A percentile compares a stretch with the other conserved stretches of the same genome.
Conservation (phyloP, 2,888 invertebrate genomes). For the Smittia aterrima region DNA sequence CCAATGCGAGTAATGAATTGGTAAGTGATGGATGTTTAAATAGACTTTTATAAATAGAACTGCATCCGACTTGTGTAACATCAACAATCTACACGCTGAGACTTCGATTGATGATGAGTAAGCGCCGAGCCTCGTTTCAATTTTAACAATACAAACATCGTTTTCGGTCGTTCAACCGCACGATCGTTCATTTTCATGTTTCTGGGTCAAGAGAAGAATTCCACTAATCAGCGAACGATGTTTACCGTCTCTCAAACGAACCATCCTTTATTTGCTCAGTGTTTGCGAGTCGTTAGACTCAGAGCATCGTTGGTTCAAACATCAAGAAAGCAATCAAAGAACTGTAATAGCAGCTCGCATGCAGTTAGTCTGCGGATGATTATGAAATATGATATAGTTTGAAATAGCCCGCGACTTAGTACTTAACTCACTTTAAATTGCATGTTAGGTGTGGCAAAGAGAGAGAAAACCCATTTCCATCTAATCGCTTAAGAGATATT, state of each 20-base stretch:
- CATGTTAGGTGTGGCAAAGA: slow-evolving; percentile 14
- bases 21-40: neutral
- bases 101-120: slow-evolving; percentile 18
- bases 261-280: neutral
- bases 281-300: neutral
- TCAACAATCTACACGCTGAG: slow-evolving; percentile 5
- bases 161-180: neutral
- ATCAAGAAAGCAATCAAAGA: neutral
- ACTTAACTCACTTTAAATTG: slow-evolving; percentile 3
- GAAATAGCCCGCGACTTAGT: neutral
- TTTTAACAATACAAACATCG: neutral
- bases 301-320: neutral
- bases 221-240: neutral
- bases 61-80: slow-evolving; percentile 11
- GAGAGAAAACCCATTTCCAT: neutral
- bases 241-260: neutral
- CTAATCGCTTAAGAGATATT: neutral
- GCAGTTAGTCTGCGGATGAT: neutral
- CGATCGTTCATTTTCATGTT: neutral
- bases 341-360: neutral
- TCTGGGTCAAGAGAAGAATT: slow-evolving; percentile 18
- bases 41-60: slow-evolving; percentile 1
- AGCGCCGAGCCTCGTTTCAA: neutral
- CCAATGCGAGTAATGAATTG: neutral
- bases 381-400: slow-evolving; percentile 6